Evolutionary conservation across 2,797 vertebrate species (phyloP).

Genomic region (Percopsis omiscomaycus): DNA sequence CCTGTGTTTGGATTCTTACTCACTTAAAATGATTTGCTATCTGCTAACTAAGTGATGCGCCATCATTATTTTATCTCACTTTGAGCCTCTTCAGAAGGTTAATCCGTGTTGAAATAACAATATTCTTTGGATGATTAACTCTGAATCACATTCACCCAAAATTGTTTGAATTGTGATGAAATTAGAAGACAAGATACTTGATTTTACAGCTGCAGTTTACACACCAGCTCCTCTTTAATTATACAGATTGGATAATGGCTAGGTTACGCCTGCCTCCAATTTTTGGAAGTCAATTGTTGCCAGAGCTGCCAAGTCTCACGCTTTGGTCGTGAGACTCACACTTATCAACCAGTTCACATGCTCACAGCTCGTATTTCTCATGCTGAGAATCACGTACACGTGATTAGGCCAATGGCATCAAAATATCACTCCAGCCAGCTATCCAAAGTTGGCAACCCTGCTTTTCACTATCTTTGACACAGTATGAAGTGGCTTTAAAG

Average conservation of each 20-base stretch:
- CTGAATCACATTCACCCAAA: constrained; percentile 38
- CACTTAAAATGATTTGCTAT: constrained; percentile 11
- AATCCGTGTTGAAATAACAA: constrained; percentile 7
- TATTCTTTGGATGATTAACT: constrained; percentile 22
- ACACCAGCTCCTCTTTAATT: constrained; percentile 40
- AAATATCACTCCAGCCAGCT: too few species aligned
- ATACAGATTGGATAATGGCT: constrained; percentile 57
- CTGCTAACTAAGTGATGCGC: constrained; percentile 1
- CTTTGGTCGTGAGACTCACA: too few species aligned
- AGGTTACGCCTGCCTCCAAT: constrained; percentile 30
- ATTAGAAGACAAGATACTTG: constrained; percentile 18
- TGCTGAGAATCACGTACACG: too few species aligned
- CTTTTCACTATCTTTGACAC: too few species aligned
- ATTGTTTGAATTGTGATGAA: constrained; percentile 33
- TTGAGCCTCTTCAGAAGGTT: neutral
- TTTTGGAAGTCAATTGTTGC: constrained; percentile 24
- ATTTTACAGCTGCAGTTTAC: constrained; percentile 39
- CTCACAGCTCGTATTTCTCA: neutral
- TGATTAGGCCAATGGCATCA: too few species aligned
- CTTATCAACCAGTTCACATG: constrained; percentile 16
- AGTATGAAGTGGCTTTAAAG: too few species aligned
- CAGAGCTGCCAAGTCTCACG: too few species aligned
- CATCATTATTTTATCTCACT: constrained; percentile 5
- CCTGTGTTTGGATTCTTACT: neutral
- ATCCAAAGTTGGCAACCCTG: too few species aligned